phyloP scores from a whole-genome alignment of 2,797 vertebrate genomes.

The Lophius americanus region DNA sequence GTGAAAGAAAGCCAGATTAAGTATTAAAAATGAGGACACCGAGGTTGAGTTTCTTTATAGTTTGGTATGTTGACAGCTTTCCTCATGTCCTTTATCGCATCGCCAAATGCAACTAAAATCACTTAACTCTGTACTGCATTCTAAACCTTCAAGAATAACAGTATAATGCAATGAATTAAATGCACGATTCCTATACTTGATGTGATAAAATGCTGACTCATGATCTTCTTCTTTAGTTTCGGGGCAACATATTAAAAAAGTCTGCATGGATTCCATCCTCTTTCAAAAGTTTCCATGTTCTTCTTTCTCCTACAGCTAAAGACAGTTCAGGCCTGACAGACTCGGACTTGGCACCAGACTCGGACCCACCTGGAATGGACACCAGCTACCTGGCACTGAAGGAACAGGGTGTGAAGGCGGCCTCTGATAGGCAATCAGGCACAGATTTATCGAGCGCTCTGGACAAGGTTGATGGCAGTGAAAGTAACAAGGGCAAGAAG shows the following conservation, averaged over 20 bases:
- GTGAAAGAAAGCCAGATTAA: neutral
- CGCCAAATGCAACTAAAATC: conserved; percentile 20
- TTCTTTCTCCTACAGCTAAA: conserved; percentile 84
- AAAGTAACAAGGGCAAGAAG: conserved; percentile 99
- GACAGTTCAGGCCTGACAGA: conserved; percentile 88
- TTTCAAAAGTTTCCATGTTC: neutral
- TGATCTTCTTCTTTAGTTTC: conserved; percentile 8
- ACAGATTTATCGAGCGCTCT: conserved; percentile 86
- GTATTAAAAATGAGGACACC: neutral
- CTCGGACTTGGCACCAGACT: conserved; percentile 86
- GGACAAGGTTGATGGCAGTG: conserved; percentile 90
- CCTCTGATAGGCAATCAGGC: conserved; percentile 86
- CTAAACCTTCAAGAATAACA: conserved; percentile 11
- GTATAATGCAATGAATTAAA: conserved; percentile 14
- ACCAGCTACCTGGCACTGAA: conserved; percentile 92
- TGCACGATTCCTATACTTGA: neutral
- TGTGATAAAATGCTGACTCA: no score
- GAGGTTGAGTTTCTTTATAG: conserved; percentile 22
- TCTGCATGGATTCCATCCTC: neutral
- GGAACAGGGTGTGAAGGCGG: conserved; percentile 87
- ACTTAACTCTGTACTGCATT: conserved; percentile 5
- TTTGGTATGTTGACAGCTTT: conserved; percentile 11
- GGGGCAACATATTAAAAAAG: conserved; percentile 5
- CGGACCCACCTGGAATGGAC: conserved; percentile 92
- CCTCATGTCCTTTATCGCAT: neutral